These are phyloP conservation scores for Protodeltote pygarga DNA, from an alignment of 2,888 invertebrate species.

Conservation along the genomic window DNA sequence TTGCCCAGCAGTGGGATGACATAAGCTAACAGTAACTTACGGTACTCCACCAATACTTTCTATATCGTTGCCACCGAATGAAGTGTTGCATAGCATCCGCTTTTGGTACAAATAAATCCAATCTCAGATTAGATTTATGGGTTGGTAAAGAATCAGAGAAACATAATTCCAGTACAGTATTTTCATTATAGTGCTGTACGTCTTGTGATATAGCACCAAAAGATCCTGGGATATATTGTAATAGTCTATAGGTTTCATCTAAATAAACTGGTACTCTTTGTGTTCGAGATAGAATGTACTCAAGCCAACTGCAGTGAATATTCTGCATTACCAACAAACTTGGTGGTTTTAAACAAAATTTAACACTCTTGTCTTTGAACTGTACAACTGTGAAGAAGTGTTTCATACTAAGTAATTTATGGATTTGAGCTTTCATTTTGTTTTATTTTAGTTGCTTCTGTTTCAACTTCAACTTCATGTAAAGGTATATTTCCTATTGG, in stretches of 20 bases:
- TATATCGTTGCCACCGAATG: constrained; percentile 91
- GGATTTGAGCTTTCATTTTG: constrained; percentile 76
- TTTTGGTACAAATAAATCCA: constrained; percentile 77
- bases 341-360: constrained; percentile 61
- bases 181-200: constrained; percentile 40
- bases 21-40: no score
- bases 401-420: constrained; percentile 61
- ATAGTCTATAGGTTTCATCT: constrained; percentile 36
- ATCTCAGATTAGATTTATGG: constrained; percentile 61
- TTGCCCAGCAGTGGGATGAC: neutral
- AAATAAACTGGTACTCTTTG: constrained; percentile 64
- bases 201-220: constrained; percentile 60
- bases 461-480: constrained; percentile 76
- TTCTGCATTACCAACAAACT: constrained; percentile 71
- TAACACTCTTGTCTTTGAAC: constrained; percentile 42
- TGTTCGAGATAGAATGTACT: constrained; percentile 64
- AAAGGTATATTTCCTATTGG: constrained; percentile 95
- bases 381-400: constrained; percentile 66
- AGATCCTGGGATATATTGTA: constrained; percentile 35
- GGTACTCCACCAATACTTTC: constrained; percentile 95
- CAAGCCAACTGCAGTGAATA: constrained; percentile 72
- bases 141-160: constrained; percentile 43
- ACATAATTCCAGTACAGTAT: constrained; percentile 49
- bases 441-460: constrained; percentile 47
- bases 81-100: constrained; percentile 88